Percentiles rank a stretch among this genome's conserved stretches.
Conservation (phyloP, 1,140 invertebrate genomes). For the Drosophila ficusphila region DNA sequence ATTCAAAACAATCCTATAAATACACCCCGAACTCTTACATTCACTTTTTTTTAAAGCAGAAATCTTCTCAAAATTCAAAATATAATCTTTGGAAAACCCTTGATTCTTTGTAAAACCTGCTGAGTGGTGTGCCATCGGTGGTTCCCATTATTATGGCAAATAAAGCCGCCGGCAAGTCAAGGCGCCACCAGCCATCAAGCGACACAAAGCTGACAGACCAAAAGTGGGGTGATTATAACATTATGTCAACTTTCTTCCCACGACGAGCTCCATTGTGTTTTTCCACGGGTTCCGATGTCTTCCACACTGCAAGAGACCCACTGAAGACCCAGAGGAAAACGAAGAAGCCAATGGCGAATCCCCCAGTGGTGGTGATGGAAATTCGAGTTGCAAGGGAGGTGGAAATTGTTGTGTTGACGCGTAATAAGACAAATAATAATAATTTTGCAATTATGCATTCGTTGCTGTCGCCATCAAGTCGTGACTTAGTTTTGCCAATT, state of each 20-base stretch:
- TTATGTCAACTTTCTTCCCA: constrained; percentile 82
- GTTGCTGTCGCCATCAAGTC: constrained; percentile 42
- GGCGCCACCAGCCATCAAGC: constrained; percentile 66
- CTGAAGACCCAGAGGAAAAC: constrained; percentile 10
- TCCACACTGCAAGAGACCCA: constrained; percentile 10
- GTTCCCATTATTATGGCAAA: constrained; percentile 75
- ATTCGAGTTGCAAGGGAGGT: constrained; percentile 44
- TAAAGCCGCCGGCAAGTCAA: constrained; percentile 58
- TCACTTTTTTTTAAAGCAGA: not conserved
- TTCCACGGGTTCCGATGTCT: constrained; percentile 15
- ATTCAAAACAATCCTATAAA: too few relatives aligned
- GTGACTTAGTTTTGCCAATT: constrained; percentile 75
- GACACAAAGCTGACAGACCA: constrained; percentile 48
- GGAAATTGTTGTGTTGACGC: constrained; percentile 53
- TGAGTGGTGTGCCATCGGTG: constrained; percentile 55
- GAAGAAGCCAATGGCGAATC: constrained; percentile 29
- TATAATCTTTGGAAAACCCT: too few relatives aligned
- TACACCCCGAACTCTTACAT: too few relatives aligned
- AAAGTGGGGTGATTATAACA: constrained; percentile 77
- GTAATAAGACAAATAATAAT: constrained; percentile 62
- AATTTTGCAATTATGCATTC: constrained; percentile 76
- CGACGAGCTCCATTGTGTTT: constrained; percentile 65
- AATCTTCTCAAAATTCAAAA: not conserved
- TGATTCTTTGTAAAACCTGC: constrained; percentile 22
- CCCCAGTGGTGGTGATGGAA: constrained; percentile 33